phyloP scores from a whole-genome alignment of 2,888 invertebrate species.

The Orgyia antiqua region DNA sequence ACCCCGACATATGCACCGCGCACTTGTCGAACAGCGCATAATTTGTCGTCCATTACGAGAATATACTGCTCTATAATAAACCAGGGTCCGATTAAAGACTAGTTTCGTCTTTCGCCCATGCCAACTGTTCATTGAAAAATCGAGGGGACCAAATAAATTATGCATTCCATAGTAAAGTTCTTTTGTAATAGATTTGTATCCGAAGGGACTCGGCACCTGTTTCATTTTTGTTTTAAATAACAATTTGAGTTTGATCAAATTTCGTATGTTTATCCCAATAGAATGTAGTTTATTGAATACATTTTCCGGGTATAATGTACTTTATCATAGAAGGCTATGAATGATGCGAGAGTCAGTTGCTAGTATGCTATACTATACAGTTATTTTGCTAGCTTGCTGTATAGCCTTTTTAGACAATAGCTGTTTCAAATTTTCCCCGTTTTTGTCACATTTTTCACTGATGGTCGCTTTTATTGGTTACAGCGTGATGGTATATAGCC shows the following conservation, averaged over 20 bases:
- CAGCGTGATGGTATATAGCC: too few species aligned
- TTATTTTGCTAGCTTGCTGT: too few species aligned
- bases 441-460: too few species aligned
- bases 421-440: too few species aligned
- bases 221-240: slow-evolving; percentile 24
- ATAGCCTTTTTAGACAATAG: too few species aligned
- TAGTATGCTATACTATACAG: too few species aligned
- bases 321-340: too few species aligned
- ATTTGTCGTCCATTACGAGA: slow-evolving; percentile 72
- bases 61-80: slow-evolving; percentile 50
- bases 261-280: too few species aligned
- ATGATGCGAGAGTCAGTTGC: too few species aligned
- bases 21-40: slow-evolving; percentile 70
- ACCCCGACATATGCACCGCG: slow-evolving; percentile 68
- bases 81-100: slow-evolving; percentile 64
- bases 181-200: slow-evolving; percentile 55
- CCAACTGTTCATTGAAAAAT: slow-evolving; percentile 57
- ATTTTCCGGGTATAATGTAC: too few species aligned
- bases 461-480: too few species aligned
- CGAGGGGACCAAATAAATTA: slow-evolving; percentile 59
- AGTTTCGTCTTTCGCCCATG: slow-evolving; percentile 65
- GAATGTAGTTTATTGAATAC: neutral
- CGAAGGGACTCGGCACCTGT: slow-evolving; percentile 53
- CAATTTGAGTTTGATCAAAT: too few species aligned
- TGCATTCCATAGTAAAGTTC: slow-evolving; percentile 67